Conservation (phyloP, 2,888 invertebrate genomes). For the Cheilosia variabilis region DNA sequence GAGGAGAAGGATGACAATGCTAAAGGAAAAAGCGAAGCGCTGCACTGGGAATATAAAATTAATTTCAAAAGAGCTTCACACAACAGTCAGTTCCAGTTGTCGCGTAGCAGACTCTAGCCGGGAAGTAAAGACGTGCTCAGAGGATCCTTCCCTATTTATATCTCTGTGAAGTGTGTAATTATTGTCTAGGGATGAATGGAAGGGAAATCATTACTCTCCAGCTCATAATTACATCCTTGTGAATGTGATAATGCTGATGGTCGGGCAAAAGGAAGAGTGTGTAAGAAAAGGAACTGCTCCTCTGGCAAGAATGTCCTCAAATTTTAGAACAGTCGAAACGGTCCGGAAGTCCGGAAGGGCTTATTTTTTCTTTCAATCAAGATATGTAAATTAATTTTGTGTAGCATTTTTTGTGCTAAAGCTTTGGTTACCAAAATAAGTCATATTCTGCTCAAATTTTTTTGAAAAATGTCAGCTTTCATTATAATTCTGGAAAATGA, state of each 20-base stretch:
- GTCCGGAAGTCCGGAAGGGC: not conserved
- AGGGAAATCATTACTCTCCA: conserved; percentile 74
- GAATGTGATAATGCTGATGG: conserved; percentile 53
- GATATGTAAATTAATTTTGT: no score
- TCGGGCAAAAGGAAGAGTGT: conserved; percentile 7
- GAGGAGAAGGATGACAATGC: conserved; percentile 52
- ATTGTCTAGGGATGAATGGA: conserved; percentile 72
- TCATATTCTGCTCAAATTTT: no score
- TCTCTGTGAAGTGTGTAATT: conserved; percentile 61
- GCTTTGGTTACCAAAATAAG: no score
- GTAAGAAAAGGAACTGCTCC: conserved; percentile 33
- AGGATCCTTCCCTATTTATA: conserved; percentile 3
- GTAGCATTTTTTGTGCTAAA: no score
- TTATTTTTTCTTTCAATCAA: not conserved
- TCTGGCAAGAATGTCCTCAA: conserved; percentile 40
- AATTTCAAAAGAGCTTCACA: conserved; percentile 62
- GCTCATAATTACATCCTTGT: conserved; percentile 72
- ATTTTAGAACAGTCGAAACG: conserved; percentile 29
- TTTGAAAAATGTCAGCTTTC: no score
- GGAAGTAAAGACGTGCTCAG: conserved; percentile 1
- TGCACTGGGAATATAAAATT: conserved; percentile 59
- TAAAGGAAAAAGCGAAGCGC: conserved; percentile 26
- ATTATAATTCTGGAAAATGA: no score
- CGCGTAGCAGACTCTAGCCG: conserved; percentile 27
- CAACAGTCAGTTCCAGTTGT: conserved; percentile 28